Evolutionary conservation across 2,888 invertebrate genomes (phyloP).

Genomic region (Caenorhabditis macrosperma): DNA sequence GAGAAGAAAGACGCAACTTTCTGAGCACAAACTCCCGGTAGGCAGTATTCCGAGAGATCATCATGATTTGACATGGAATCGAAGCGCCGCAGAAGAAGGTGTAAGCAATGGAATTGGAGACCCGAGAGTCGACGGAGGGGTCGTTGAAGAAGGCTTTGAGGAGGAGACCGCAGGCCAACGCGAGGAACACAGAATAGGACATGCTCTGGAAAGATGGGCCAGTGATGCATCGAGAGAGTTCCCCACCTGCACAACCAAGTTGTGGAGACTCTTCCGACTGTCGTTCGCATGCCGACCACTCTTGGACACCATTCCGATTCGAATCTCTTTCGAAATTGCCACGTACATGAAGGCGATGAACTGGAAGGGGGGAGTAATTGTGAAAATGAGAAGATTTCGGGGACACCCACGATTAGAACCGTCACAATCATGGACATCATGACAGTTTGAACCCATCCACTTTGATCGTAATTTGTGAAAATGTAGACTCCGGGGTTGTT

Average conservation of each 20-base stretch:
- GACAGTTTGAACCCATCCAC: not conserved
- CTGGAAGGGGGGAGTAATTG: not conserved
- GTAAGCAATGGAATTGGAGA: not conserved
- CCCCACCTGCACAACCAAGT: not conserved
- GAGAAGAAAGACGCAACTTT: not conserved
- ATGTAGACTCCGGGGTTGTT: not conserved
- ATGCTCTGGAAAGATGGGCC: no score
- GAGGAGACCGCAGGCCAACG: no score
- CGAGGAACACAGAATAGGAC: no score
- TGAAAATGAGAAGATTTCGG: not conserved
- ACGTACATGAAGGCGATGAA: not conserved
- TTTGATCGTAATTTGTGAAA: not conserved
- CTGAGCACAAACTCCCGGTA: not conserved
- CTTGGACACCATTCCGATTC: not conserved
- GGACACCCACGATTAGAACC: not conserved
- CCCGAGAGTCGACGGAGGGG: not conserved
- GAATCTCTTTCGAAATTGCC: not conserved
- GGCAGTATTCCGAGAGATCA: not conserved
- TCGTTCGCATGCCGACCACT: not conserved
- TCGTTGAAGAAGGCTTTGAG: no score
- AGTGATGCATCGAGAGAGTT: no score
- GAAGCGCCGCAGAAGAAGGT: not conserved
- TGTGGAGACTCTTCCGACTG: not conserved
- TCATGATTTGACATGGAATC: not conserved
- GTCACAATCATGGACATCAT: not conserved